A percentile compares a stretch with the other conserved stretches of the same genome.
Evolutionary conservation across 2,113 vertebrate genomes (phyloP).

Genomic region (Ammodytes marinus): DNA sequence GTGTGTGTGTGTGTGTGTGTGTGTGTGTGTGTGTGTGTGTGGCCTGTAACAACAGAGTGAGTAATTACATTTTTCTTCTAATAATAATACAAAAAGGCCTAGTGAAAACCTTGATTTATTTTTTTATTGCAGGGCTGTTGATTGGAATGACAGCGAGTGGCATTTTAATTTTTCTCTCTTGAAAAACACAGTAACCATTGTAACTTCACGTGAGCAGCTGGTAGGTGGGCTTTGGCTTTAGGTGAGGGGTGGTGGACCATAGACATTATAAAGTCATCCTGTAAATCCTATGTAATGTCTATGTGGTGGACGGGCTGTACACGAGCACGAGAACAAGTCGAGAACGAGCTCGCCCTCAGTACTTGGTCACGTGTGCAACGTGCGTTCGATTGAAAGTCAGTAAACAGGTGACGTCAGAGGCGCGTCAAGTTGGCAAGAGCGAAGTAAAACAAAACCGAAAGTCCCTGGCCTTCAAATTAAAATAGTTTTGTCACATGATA

Average conservation of each 20-base stretch:
- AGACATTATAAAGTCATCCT: no score
- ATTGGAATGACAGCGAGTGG: no score
- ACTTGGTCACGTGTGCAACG: slow-evolving; percentile 68
- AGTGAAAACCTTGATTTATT: no score
- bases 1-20: no score
- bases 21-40: no score
- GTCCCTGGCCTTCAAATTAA: slow-evolving; percentile 13
- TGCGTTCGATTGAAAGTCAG: slow-evolving; percentile 67
- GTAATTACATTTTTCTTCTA: no score
- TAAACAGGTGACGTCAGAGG: slow-evolving; percentile 79
- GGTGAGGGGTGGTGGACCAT: neutral
- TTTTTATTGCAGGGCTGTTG: no score
- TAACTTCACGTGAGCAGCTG: neutral
- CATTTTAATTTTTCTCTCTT: neutral
- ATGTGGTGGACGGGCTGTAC: neutral
- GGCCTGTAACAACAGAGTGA: no score
- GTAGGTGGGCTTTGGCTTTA: neutral
- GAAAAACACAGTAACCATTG: neutral
- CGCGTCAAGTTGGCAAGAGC: slow-evolving; percentile 18
- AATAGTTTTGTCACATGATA: neutral
- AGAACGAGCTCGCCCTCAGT: slow-evolving; percentile 56
- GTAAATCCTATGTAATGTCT: no score
- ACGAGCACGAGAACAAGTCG: slow-evolving; percentile 45
- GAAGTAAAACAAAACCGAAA: neutral
- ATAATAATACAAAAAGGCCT: no score